Evolutionary conservation across 2,113 vertebrate genomes (phyloP).

Genomic region (Cygnus atratus): DNA sequence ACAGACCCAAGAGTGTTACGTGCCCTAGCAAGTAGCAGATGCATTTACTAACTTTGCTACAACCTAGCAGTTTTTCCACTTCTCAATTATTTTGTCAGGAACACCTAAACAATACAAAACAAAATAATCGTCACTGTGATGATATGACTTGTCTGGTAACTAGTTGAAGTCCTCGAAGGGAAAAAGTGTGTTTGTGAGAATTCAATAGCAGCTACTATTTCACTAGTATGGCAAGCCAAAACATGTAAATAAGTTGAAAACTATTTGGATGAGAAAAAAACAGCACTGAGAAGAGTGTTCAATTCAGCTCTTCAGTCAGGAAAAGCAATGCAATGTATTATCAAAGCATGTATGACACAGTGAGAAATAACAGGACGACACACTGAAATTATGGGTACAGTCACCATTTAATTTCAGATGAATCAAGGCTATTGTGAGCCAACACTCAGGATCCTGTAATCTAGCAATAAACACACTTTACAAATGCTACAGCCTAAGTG

Average conservation of each 20-base stretch:
- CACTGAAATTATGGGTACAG: neutral
- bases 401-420: neutral
- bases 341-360: neutral
- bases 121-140: neutral
- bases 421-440: neutral
- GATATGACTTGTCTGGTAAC: neutral
- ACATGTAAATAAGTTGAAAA: neutral
- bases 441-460: neutral
- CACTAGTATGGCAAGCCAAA: neutral
- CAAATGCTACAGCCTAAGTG: neutral
- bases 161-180: neutral
- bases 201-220: neutral
- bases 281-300: neutral
- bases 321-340: neutral
- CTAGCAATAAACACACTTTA: accelerated
- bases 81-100: neutral
- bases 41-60: neutral
- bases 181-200: neutral
- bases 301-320: neutral
- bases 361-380: neutral
- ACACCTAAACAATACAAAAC: neutral
- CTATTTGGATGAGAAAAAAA: neutral
- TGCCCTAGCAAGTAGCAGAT: neutral
- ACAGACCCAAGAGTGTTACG: accelerated
- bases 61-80: neutral